Conservation (phyloP, 1,140 invertebrate genomes). For the Cotesia chilonis region DNA sequence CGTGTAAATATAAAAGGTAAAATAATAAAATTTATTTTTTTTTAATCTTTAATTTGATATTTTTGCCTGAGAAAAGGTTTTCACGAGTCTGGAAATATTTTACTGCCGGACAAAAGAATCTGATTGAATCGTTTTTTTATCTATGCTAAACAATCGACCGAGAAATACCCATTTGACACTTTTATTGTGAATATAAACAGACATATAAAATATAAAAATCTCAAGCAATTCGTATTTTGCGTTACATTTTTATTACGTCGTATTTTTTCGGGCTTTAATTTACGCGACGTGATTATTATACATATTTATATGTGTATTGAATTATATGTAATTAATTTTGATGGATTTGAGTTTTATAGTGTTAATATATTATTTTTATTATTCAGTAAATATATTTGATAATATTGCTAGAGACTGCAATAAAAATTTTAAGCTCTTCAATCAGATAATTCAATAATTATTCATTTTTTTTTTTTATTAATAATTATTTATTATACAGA, state of each 20-base stretch:
- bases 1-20: background rate
- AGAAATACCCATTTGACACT: conserved; percentile 34
- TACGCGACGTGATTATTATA: too few relatives aligned
- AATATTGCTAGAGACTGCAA: too few relatives aligned
- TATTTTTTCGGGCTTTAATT: conserved; percentile 30
- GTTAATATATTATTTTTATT: too few relatives aligned
- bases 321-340: too few relatives aligned
- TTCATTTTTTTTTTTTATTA: too few relatives aligned
- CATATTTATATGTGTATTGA: too few relatives aligned
- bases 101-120: conserved; percentile 24
- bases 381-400: too few relatives aligned
- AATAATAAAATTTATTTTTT: background rate
- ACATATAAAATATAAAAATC: too few relatives aligned
- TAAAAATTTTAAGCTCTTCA: too few relatives aligned
- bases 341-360: too few relatives aligned
- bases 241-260: conserved; percentile 33
- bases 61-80: conserved; percentile 4
- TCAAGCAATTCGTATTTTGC: background rate
- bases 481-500: too few relatives aligned
- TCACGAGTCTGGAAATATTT: conserved; percentile 30
- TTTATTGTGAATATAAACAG: conserved; percentile 22
- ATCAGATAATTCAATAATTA: too few relatives aligned
- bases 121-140: conserved; percentile 36
- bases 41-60: background rate
- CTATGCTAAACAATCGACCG: conserved; percentile 37